Conservation (phyloP, 30 jellyfish, hydroid and myxozoan species). For the Clytia hemisphaerica region DNA sequence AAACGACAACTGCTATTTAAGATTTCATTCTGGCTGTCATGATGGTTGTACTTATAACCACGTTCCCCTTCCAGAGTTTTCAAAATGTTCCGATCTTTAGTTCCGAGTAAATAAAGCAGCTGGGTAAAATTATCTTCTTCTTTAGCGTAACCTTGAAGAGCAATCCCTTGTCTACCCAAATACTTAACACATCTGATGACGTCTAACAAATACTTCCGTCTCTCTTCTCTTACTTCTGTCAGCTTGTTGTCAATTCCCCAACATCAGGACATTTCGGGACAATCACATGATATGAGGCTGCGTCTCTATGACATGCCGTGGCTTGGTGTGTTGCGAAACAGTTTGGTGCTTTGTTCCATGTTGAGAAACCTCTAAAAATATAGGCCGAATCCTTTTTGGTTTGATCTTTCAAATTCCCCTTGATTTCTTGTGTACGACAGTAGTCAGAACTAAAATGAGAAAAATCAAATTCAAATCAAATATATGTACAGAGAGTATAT, state of each 20-base stretch:
- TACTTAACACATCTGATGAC: no score
- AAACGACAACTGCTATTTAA: not conserved
- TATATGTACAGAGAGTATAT: no score
- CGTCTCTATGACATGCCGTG: slow-evolving; percentile 4
- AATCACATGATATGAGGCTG: not conserved
- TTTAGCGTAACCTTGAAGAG: not conserved
- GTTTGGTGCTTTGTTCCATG: slow-evolving; percentile 17
- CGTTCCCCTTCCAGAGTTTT: not conserved
- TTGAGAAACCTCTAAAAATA: slow-evolving; percentile 8
- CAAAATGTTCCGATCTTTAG: not conserved
- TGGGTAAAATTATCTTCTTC: not conserved
- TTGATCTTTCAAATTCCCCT: not conserved
- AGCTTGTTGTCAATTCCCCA: no score
- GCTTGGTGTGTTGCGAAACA: slow-evolving; percentile 8
- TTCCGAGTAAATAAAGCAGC: not conserved
- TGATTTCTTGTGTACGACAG: not conserved
- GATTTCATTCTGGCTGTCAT: not conserved
- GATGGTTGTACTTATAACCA: not conserved
- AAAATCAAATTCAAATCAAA: no score
- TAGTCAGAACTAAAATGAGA: no score
- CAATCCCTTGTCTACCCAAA: slow-evolving; percentile 2
- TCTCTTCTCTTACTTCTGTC: no score
- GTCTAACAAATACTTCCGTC: no score
- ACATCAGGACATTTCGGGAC: not conserved
- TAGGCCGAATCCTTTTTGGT: slow-evolving; percentile 10